Base-by-base conservation (phyloP, 2,888 invertebrate species). In the Gonocerus acuteangulatus region DNA sequence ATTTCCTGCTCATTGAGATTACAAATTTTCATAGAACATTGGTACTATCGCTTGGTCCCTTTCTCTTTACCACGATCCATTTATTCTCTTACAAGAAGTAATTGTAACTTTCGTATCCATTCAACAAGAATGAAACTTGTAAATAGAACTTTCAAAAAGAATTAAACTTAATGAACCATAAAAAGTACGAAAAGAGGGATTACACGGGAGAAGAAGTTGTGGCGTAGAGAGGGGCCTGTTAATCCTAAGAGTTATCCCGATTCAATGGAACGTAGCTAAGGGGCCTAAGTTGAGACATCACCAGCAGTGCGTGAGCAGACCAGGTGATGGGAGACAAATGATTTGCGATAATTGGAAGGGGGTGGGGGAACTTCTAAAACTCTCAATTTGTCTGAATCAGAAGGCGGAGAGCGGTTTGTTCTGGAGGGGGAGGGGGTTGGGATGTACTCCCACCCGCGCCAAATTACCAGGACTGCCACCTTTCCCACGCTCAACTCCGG, bases 301-400 rank as follows among this genome's bases (percentile, higher is more conserved):
- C 52, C 39, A 39, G 52, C 52, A 52, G 52, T 32, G 52, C 52
- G 52, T 39, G 52, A 36, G 22, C 13, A 3, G 15, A 13, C 19
- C 52, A 52, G 52, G 56, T 56, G 56, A 42, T 56, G 44, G 60
- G 52, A 58, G 62, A 65, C 62, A 65, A 65, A 65, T 65, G 65
- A 65, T 65, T 65, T 48, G 62, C 56, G 58, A 62, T 65, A 65
- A 65, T 65, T 65, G 65, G 45, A 42, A 45, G 27, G 60, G 52
- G 49, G 58, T n/a, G 19, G 48, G 59, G 56, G 52, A 48, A 57
- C 57, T 63, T 65, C 54, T 63, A 57, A 62, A 63, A 65, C 61
- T 65, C 62, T 63, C 65, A 63, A 65, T 65, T 65, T 65, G 58
- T 65, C 65, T 61, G 62, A 62, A 61, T 59, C 65, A 59, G 61